A percentile compares a stretch with the other conserved stretches of the same genome.
These are phyloP conservation scores for Pipistrellus pygmaeus DNA, from an alignment of 2,797 vertebrate genomes.

Conservation along the genomic window DNA sequence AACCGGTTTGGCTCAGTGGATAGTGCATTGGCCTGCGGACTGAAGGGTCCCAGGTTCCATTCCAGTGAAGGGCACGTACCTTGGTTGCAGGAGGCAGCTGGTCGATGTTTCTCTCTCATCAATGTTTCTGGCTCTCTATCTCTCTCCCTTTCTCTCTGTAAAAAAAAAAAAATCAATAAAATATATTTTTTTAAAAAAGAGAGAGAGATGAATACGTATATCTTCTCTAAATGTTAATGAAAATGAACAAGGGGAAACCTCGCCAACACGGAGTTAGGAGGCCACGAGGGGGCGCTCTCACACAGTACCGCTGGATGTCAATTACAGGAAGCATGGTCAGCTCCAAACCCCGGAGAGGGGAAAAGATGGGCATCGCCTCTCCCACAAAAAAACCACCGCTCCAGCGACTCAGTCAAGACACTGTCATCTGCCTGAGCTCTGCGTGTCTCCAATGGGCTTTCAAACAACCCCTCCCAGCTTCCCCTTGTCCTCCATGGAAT, in stretches of 20 bases:
- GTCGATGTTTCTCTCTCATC: no score
- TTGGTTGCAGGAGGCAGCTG: no score
- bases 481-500: not conserved
- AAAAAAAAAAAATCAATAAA: no score
- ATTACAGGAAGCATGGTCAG: not conserved
- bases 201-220: not conserved
- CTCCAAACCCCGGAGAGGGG: not conserved
- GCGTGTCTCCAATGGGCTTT: not conserved
- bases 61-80: no score
- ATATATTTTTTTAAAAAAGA: no score
- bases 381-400: not conserved
- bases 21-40: no score
- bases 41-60: no score
- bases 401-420: not conserved
- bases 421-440: not conserved
- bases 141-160: no score
- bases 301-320: not conserved
- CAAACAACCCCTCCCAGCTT: not conserved
- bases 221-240: not conserved
- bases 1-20: no score
- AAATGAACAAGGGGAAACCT: not conserved
- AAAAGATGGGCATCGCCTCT: not conserved
- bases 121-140: no score
- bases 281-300: not conserved
- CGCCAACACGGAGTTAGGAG: not conserved